These are phyloP conservation scores for Drosophila mimetica DNA, from an alignment of 2,888 invertebrate species.

Conservation along the genomic window DNA sequence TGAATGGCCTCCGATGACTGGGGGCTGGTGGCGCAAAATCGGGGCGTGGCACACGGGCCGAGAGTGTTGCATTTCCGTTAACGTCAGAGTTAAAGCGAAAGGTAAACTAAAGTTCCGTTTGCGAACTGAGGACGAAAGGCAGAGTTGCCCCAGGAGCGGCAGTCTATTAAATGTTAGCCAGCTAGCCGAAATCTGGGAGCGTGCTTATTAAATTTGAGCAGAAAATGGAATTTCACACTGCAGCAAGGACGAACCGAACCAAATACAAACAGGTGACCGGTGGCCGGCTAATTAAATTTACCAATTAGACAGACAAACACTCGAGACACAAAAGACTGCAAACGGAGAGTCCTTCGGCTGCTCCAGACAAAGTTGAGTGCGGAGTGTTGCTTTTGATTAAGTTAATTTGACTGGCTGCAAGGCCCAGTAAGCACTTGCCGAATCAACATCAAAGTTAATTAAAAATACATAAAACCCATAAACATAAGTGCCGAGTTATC, in stretches of 20 bases:
- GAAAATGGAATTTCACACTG: slow-evolving; percentile 41
- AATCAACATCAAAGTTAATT: slow-evolving; percentile 70
- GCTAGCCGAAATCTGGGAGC: slow-evolving; percentile 41
- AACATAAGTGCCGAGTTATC: slow-evolving; percentile 48
- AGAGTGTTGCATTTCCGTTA: slow-evolving; percentile 61
- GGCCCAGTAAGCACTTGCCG: slow-evolving; percentile 10
- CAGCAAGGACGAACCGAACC: slow-evolving; percentile 5
- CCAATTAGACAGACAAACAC: slow-evolving; percentile 72
- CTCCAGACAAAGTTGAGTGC: slow-evolving; percentile 29
- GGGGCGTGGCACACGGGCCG: slow-evolving; percentile 24
- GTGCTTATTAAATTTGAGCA: slow-evolving; percentile 47
- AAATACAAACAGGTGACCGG: slow-evolving; percentile 17
- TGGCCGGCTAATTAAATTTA: slow-evolving; percentile 68
- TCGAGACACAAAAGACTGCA: slow-evolving; percentile 48
- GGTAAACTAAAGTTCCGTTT: slow-evolving; percentile 61
- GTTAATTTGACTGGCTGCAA: slow-evolving; percentile 28
- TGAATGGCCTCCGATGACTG: slow-evolving; percentile 27
- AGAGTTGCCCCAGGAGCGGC: neutral
- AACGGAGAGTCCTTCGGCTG: slow-evolving; percentile 17
- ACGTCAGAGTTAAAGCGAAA: slow-evolving; percentile 57
- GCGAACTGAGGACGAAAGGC: slow-evolving; percentile 17
- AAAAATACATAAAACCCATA: slow-evolving; percentile 74
- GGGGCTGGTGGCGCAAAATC: slow-evolving; percentile 6
- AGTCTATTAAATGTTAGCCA: slow-evolving; percentile 54
- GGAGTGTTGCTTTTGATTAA: slow-evolving; percentile 33